Base-by-base conservation (phyloP, 2,888 invertebrate genomes). In the Drosophila sordidula region DNA sequence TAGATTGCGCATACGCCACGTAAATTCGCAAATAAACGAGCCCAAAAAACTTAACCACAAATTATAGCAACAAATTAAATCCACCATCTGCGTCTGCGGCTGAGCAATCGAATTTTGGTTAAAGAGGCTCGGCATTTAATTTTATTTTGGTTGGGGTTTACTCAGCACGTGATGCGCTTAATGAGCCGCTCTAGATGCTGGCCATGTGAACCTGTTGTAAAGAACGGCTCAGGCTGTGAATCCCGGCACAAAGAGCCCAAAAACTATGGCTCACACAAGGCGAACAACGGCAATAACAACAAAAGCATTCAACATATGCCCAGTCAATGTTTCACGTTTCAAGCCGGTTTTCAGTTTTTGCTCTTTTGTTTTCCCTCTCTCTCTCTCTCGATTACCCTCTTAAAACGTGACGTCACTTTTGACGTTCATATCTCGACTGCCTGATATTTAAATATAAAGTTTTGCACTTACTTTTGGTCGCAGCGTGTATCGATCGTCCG, bases 391-490 rank as follows among this genome's bases (percentile, higher is more conserved):
- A 38, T 34, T 32, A 38, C 18, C 50, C 78, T 51, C 58, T 47
- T 42, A n/a, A 58, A 62, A 45, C 47, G 79, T 83, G 89, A 89
- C 83, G 83, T 89, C 89, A 89, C 68, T 78, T 49, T 66, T 80
- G 68, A 84, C 87, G 89, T 68, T 87, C 46, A 52, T 39, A 39
- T 16, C 45, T 18, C 46, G 47, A 56, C 49, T 42, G 58, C 56
- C 56, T 46, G 52, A 64, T 47, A 25, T 46, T 70, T 85, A 44
- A 63, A 67, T 62, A 78, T 61, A 62, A 58, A 70, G 67, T 70
- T 75, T 75, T 61, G 67, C 68, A 76, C 63, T 80, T 61, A 58
- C 42, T 70, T 51, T 73, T 71, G 61, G 47, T 25, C 64, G 41
- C 42, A 39, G 34, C 39, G 38, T 26, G 45, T 38, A 51, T 52